Evolutionary conservation across 2,888 invertebrate species (phyloP).

Genomic region (Acrobasis repandana): DNA sequence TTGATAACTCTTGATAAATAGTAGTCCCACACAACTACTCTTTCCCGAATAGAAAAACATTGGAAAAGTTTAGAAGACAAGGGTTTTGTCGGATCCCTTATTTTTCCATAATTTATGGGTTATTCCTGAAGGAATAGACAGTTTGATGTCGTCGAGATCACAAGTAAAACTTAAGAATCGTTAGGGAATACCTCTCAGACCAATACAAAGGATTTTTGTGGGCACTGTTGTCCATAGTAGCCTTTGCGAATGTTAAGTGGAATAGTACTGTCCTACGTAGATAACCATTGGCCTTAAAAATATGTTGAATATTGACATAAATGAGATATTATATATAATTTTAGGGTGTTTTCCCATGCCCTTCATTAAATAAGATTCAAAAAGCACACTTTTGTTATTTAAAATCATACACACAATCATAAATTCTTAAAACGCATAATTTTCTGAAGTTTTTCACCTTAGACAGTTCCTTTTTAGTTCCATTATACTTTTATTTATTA

Average conservation of each 20-base stretch:
- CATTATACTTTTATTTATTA: too few relatives aligned
- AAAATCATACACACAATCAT: too few relatives aligned
- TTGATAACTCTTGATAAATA: not conserved
- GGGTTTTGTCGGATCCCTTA: slow-evolving; percentile 41
- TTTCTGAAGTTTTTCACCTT: too few relatives aligned
- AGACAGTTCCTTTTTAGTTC: too few relatives aligned
- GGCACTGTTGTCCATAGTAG: not conserved
- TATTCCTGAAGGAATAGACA: slow-evolving; percentile 46
- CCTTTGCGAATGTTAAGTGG: slow-evolving; percentile 2
- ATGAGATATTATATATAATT: too few relatives aligned
- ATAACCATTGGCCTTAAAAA: too few relatives aligned
- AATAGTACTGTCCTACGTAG: not conserved
- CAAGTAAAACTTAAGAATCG: slow-evolving; percentile 43
- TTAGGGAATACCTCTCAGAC: slow-evolving; percentile 38
- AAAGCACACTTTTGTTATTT: too few relatives aligned
- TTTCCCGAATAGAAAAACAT: slow-evolving; percentile 32
- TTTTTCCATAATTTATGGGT: slow-evolving; percentile 53
- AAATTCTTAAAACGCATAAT: too few relatives aligned
- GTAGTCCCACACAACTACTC: slow-evolving; percentile 15
- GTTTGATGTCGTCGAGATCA: slow-evolving; percentile 53
- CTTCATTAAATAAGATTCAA: too few relatives aligned
- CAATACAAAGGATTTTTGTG: slow-evolving; percentile 27
- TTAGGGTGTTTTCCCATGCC: too few relatives aligned
- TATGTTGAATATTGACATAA: too few relatives aligned
- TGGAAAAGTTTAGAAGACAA: slow-evolving; percentile 38